Percentiles rank a stretch among this genome's conserved stretches.
These are phyloP conservation scores for Hoplodrina ambigua DNA, from an alignment of 2,888 invertebrate species.

Conservation along the genomic window DNA sequence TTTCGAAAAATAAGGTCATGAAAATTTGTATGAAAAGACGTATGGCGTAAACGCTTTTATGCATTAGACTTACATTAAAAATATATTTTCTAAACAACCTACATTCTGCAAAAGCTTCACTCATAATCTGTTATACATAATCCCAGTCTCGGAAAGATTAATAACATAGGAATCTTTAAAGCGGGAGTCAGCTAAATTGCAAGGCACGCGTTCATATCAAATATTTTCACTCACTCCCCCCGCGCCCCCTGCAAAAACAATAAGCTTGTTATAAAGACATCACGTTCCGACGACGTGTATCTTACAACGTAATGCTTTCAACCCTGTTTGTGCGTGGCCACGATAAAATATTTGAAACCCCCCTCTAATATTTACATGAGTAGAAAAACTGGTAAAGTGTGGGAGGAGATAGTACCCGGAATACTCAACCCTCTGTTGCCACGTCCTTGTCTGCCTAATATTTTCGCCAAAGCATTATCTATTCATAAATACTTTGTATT, in stretches of 20 bases:
- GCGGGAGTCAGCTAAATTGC: slow-evolving; percentile 46
- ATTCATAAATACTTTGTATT: too few relatives aligned
- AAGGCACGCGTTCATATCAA: slow-evolving; percentile 58
- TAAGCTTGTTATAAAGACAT: slow-evolving; percentile 74
- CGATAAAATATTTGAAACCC: slow-evolving; percentile 61
- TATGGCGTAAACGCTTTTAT: too few relatives aligned
- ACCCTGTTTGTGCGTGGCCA: slow-evolving; percentile 56
- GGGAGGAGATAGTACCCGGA: background rate
- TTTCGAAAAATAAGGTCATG: too few relatives aligned
- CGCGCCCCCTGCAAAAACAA: slow-evolving; percentile 62
- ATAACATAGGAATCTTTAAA: slow-evolving; percentile 35
- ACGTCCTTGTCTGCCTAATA: background rate
- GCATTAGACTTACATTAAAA: background rate
- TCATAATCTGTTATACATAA: background rate
- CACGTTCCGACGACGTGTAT: slow-evolving; percentile 71
- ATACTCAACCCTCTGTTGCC: background rate
- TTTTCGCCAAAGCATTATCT: too few relatives aligned
- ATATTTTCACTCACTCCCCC: slow-evolving; percentile 65
- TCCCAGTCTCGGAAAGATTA: slow-evolving; percentile 22
- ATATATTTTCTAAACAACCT: background rate
- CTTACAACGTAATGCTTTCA: slow-evolving; percentile 67
- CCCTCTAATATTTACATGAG: slow-evolving; percentile 56
- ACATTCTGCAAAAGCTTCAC: background rate
- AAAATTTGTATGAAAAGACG: too few relatives aligned
- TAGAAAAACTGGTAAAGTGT: slow-evolving; percentile 36